A percentile compares a stretch with the other conserved stretches of the same genome.
Evolutionary conservation across 64 coral and sea anemone species (phyloP).

Genomic region (Catalaphyllia jardinei): DNA sequence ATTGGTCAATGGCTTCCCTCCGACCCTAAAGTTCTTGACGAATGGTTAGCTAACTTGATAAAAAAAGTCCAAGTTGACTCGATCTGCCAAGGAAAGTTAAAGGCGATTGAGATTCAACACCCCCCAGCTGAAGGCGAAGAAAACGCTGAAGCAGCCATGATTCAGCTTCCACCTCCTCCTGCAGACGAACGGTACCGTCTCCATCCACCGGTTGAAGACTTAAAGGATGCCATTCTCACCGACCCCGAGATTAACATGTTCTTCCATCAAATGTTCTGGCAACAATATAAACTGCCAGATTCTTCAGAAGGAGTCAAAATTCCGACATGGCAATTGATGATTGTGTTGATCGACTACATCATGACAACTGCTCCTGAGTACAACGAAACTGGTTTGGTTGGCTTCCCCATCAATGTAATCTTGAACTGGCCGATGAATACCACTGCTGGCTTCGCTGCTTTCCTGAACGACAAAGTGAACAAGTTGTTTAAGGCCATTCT

Average conservation of each 20-base stretch:
- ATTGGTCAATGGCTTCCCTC: conserved; percentile 60
- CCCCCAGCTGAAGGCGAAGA: conserved; percentile 41
- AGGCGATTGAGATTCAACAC: conserved; percentile 3
- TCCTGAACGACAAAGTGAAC: conserved; percentile 81
- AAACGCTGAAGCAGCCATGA: background rate
- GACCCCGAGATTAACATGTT: conserved; percentile 74
- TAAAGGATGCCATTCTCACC: conserved; percentile 47
- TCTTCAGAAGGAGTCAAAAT: conserved; percentile 8
- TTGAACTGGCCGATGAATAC: conserved; percentile 83
- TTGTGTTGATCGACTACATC: conserved; percentile 49
- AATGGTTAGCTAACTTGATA: conserved; percentile 59
- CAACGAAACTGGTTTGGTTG: conserved; percentile 71
- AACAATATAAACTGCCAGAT: conserved; percentile 17
- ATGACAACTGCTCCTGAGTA: conserved; percentile 80
- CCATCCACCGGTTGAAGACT: conserved; percentile 53
- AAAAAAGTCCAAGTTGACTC: background rate
- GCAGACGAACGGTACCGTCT: background rate
- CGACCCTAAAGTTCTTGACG: conserved; percentile 46
- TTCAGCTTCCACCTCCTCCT: conserved; percentile 1
- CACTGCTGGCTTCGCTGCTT: conserved; percentile 79
- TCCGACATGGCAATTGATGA: conserved; percentile 68
- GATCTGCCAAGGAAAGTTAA: conserved; percentile 11
- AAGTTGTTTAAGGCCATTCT: conserved; percentile 60
- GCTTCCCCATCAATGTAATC: conserved; percentile 70
- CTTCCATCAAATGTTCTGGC: conserved; percentile 86